Evolutionary conservation across 2,888 invertebrate species (phyloP), one percentile per base, ranked within the genome.

Genomic region (Volucella bombylans): DNA sequence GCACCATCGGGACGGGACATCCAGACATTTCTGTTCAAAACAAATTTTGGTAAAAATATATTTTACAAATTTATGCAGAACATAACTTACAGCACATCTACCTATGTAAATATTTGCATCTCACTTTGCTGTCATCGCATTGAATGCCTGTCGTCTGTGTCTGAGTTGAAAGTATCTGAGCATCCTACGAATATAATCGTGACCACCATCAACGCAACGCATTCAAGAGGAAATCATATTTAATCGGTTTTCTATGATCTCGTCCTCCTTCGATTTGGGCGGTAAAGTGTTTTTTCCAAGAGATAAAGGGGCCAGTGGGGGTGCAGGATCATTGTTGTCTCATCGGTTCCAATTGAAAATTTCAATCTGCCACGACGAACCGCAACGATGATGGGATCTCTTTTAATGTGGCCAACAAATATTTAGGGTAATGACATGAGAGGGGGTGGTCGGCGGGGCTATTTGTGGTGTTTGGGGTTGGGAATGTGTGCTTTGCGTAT

Each of bases 361-460:
- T 69, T 41, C 59, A 69, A 69, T 71, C 50, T 71, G 14, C 49
- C 49, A 59, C 59, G 69, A 57, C 45, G 41, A 50, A 50, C 52
- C 62, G 10, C 50, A 54, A 39, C 31, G 45, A 47, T 38, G 52
- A 39, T 47, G 72, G 31, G 39, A 62, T 72, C 38, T 38, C 45
- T 54, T 54, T 72, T 62, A 54, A 54, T 62, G 62, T 72, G 72
- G 62, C 72, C 62, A 72, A 11, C 72, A 54, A 47, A 72, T 72
- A 62, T 72, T 62, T 62, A 39, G 54, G 39, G 54, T 54, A 68
- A 55, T 38, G 45, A 45, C 54, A 52, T 43, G 14, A n/a, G 18
- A 41, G n/a, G 9, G 31, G 14, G 41, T 14, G 12, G 14, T 39
- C 15, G 45, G 8, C 12, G n/a, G 1, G 31, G 31, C 6, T 31